Percentiles rank a stretch among this genome's conserved stretches.
Conservation (phyloP, 1,140 invertebrate species). For the Trinorchestia longiramus region DNA sequence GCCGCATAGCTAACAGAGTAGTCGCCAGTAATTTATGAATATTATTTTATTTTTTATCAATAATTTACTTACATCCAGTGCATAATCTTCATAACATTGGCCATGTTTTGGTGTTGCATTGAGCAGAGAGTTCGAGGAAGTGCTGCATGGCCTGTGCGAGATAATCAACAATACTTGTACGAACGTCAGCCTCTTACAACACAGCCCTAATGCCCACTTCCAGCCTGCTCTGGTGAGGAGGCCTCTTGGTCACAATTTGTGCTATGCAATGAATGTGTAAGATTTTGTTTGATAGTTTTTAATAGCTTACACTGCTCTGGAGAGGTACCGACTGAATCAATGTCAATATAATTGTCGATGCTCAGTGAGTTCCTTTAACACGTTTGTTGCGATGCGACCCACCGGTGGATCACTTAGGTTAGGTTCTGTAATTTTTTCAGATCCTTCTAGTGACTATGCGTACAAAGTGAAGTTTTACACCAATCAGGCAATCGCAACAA, state of each 20-base stretch:
- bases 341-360: background rate
- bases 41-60: background rate
- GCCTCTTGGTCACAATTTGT: background rate
- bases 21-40: background rate
- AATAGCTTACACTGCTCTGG: background rate
- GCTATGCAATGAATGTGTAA: too few relatives aligned
- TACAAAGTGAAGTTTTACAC: too few relatives aligned
- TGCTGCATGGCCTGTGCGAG: background rate
- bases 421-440: too few relatives aligned
- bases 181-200: background rate
- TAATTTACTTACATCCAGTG: background rate
- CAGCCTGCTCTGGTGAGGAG: background rate
- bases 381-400: too few relatives aligned
- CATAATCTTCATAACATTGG: background rate
- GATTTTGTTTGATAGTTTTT: background rate
- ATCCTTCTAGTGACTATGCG: too few relatives aligned
- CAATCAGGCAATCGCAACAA: too few relatives aligned
- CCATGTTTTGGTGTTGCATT: background rate
- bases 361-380: background rate
- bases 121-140: slow-evolving; percentile 40
- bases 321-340: background rate
- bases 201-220: background rate
- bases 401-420: too few relatives aligned
- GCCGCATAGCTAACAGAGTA: background rate
- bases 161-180: slow-evolving; percentile 10